Conservation (phyloP, 2,888 invertebrate genomes). For the Panzeria rudis region DNA sequence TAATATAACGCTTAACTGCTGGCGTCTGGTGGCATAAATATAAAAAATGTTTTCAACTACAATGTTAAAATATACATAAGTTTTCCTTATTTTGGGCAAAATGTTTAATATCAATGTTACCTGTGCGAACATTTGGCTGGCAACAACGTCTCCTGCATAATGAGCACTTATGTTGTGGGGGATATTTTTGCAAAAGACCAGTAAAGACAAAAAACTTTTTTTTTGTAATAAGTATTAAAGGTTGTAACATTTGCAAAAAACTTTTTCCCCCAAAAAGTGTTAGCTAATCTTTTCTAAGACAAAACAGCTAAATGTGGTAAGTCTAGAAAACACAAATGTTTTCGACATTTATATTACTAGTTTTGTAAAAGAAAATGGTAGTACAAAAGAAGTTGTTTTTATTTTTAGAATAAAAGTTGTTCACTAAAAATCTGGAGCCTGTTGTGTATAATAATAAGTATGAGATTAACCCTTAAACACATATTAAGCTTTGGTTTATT, state of each 20-base stretch:
- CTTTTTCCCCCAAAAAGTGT: conserved; percentile 37
- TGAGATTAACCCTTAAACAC: no score
- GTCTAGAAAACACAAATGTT: conserved; percentile 17
- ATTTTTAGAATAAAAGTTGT: not conserved
- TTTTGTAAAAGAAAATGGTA: not conserved
- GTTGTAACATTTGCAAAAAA: conserved; percentile 56
- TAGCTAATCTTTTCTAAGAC: conserved; percentile 42
- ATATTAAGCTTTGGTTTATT: no score
- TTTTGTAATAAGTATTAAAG: conserved; percentile 47
- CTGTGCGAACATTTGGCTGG: conserved; percentile 16
- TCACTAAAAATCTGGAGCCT: no score
- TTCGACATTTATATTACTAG: conserved; percentile 50
- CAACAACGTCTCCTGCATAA: conserved; percentile 59
- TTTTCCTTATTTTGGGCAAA: conserved; percentile 7
- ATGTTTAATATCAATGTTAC: conserved; percentile 35
- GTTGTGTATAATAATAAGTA: no score
- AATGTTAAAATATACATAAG: conserved; percentile 12
- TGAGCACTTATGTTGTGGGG: conserved; percentile 22
- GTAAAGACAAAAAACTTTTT: conserved; percentile 1
- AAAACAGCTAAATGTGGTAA: conserved; percentile 11
- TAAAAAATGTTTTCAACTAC: not conserved
- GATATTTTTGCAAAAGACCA: not conserved
- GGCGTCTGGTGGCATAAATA: conserved; percentile 20
- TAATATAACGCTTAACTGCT: conserved; percentile 49
- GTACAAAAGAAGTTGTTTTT: not conserved